phyloP scores from a whole-genome alignment of 2,113 vertebrate genomes.

The Mormyrus lacerda region DNA sequence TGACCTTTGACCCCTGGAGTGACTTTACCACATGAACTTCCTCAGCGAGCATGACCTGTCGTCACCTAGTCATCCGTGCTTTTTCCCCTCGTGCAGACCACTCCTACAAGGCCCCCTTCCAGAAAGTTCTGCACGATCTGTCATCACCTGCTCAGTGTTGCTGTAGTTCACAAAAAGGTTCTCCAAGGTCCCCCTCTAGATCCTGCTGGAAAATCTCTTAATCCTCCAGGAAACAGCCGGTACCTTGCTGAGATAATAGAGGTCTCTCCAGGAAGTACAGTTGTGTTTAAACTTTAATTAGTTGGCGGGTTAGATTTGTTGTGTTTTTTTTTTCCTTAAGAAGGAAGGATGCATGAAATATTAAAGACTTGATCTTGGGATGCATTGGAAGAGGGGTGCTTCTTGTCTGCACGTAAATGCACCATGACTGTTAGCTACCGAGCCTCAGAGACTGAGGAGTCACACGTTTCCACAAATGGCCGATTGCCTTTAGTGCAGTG shows the following conservation, averaged over 20 bases:
- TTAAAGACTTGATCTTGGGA: constrained; percentile 29
- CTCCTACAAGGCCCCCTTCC: not conserved
- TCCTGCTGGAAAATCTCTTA: not conserved
- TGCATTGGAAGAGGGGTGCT: not conserved
- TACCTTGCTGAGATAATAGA: constrained; percentile 32
- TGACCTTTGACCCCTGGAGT: not conserved
- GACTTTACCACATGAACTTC: not conserved
- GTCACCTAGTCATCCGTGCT: not conserved
- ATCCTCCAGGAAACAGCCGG: not conserved
- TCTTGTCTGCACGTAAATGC: not conserved
- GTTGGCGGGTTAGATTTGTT: constrained; percentile 30
- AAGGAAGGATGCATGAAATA: constrained; percentile 33
- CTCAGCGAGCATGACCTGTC: not conserved
- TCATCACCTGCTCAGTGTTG: not conserved
- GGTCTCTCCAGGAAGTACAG: constrained; percentile 29
- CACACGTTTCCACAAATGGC: not conserved
- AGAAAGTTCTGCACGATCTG: not conserved
- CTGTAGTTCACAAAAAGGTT: not conserved
- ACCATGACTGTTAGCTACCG: not conserved
- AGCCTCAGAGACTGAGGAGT: not conserved
- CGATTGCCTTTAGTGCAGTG: not conserved
- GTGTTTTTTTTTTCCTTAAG: constrained; percentile 33
- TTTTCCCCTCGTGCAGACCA: not conserved
- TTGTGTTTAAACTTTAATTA: constrained; percentile 50
- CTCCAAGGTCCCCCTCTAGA: not conserved